A percentile compares a stretch with the other conserved stretches of the same genome.
Conservation (phyloP, 1,140 invertebrate species). For the Meloidogyne chitwoodi region DNA sequence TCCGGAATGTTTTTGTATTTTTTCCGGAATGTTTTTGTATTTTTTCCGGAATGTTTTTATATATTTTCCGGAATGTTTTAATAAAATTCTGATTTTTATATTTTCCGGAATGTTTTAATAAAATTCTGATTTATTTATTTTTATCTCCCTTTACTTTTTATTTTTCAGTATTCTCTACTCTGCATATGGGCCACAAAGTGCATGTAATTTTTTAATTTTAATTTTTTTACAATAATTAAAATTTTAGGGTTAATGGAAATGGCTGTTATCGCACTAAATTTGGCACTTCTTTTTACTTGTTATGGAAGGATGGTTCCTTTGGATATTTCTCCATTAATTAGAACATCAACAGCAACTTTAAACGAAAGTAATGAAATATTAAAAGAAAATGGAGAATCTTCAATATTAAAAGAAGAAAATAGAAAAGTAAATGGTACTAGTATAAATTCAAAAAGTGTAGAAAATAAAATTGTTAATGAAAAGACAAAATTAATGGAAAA, state of each 20-base stretch:
- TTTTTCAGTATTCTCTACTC: conserved; percentile 40
- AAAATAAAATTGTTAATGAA: background rate
- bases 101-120: background rate
- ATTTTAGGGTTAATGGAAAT: conserved; percentile 34
- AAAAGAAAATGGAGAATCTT: background rate
- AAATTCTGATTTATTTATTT: background rate
- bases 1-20: no score
- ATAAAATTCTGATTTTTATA: no score
- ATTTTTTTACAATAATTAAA: no score
- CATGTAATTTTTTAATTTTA: no score
- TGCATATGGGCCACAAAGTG: conserved; percentile 25
- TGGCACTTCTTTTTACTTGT: conserved; percentile 38
- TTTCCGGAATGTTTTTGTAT: no score
- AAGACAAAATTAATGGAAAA: background rate
- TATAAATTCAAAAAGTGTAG: background rate
- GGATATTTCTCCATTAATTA: background rate
- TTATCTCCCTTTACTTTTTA: background rate
- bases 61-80: no score
- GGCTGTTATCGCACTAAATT: conserved; percentile 15
- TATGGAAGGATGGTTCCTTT: conserved; percentile 23
- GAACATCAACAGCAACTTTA: background rate
- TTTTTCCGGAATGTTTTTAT: no score
- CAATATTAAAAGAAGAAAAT: background rate
- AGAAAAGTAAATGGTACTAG: background rate
- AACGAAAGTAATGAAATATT: background rate